Conservation (phyloP, 2,888 invertebrate species). For the Aspidapion aeneum region DNA sequence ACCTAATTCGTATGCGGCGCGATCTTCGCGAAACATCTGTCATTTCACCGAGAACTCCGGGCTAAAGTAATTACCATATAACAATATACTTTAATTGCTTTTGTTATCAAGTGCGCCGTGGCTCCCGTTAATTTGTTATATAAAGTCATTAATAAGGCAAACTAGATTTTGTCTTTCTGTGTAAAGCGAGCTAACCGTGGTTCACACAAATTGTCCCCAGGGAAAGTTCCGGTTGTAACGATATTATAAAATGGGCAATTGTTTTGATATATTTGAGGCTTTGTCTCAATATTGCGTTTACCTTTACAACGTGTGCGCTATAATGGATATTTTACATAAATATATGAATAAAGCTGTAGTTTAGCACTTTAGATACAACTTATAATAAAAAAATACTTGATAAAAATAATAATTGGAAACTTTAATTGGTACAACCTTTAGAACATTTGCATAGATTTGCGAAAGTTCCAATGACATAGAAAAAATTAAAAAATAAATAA, state of each 20-base stretch:
- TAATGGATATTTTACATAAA: not conserved
- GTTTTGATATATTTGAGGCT: not conserved
- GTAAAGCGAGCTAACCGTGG: not conserved
- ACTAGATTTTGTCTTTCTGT: not conserved
- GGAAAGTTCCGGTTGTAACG: not conserved
- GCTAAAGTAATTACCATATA: conserved; percentile 12
- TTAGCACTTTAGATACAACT: too few species aligned
- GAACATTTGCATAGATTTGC: too few species aligned
- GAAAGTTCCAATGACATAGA: too few species aligned
- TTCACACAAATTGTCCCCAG: not conserved
- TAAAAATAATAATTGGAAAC: too few species aligned
- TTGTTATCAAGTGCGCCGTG: conserved; percentile 12
- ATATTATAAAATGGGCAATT: not conserved
- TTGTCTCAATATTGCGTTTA: not conserved
- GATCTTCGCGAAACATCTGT: conserved; percentile 7
- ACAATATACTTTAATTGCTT: conserved; percentile 20
- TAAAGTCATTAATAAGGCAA: conserved; percentile 7
- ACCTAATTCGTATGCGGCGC: conserved; percentile 11
- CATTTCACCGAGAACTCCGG: conserved; percentile 2
- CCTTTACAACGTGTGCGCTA: not conserved
- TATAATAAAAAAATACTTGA: too few species aligned
- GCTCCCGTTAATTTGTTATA: conserved; percentile 15
- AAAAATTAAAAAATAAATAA: too few species aligned
- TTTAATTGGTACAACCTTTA: too few species aligned
- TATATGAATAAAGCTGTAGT: too few species aligned